Conservation (phyloP, 2,797 vertebrate species). For the Bovichtus variegatus region DNA sequence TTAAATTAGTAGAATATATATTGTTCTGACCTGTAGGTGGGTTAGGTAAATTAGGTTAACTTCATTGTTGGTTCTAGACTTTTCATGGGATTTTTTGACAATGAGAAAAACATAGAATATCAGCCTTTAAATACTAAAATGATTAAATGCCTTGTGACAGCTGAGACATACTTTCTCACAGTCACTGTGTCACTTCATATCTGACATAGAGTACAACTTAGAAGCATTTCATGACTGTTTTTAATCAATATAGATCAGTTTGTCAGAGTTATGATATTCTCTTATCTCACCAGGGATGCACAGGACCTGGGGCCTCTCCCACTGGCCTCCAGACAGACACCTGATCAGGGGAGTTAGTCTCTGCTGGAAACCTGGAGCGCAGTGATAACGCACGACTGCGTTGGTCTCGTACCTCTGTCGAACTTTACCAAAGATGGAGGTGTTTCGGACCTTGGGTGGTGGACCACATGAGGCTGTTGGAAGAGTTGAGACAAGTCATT, state of each 20-base stretch:
- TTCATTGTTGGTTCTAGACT: no score
- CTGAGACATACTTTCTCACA: background rate
- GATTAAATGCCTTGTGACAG: background rate
- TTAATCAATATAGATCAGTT: background rate
- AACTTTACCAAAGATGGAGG: constrained; percentile 87
- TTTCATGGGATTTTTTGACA: background rate
- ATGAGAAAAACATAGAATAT: background rate
- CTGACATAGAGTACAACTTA: background rate
- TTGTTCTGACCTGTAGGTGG: background rate
- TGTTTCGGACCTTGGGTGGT: constrained; percentile 86
- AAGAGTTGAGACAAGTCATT: background rate
- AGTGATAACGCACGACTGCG: constrained; percentile 88
- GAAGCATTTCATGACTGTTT: background rate
- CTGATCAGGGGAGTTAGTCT: constrained; percentile 88
- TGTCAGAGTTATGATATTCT: background rate
- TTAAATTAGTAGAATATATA: background rate
- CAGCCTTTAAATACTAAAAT: background rate
- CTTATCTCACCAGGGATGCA: constrained; percentile 79
- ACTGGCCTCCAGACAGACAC: constrained; percentile 88
- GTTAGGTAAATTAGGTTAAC: background rate
- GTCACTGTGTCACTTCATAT: background rate
- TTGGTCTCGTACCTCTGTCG: constrained; percentile 88
- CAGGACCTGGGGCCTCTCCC: constrained; percentile 90
- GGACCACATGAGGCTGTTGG: constrained; percentile 90
- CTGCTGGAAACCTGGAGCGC: constrained; percentile 86